Evolutionary conservation across 2,797 vertebrate species (phyloP).

Genomic region (Intellagama lesueurii): DNA sequence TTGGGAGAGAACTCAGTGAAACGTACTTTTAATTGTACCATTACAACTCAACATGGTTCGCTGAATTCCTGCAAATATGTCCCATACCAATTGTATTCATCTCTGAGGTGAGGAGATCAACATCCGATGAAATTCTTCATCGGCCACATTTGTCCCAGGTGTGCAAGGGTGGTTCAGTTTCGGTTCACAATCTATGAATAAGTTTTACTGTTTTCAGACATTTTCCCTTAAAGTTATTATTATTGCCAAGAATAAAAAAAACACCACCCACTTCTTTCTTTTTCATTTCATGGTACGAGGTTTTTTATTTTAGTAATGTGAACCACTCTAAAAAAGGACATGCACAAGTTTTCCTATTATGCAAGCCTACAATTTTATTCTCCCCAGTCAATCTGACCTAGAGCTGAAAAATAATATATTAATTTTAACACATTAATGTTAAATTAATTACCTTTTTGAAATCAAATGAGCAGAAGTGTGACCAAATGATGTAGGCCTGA

Average conservation of each 20-base stretch:
- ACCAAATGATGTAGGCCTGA: too few species aligned
- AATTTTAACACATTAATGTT: too few species aligned
- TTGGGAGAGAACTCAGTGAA: background rate
- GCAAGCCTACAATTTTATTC: too few species aligned
- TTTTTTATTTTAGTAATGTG: too few species aligned
- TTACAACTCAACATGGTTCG: background rate
- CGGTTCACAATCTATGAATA: constrained; percentile 13
- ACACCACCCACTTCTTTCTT: constrained; percentile 1
- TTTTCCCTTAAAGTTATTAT: constrained; percentile 22
- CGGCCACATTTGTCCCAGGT: background rate
- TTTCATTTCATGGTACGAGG: background rate
- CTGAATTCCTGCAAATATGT: background rate
- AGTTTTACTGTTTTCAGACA: background rate
- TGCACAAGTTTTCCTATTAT: too few species aligned
- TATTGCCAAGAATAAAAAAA: background rate
- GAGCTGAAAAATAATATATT: too few species aligned
- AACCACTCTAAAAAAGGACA: too few species aligned
- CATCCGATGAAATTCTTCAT: background rate
- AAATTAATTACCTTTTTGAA: too few species aligned
- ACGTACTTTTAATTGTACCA: background rate
- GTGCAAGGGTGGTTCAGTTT: background rate
- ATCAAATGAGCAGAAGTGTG: too few species aligned
- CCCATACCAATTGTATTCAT: background rate
- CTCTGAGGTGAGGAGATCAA: background rate
- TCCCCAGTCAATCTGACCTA: too few species aligned